Evolutionary conservation across 2,888 invertebrate species (phyloP).

Genomic region (Apomyelois bistriatella): DNA sequence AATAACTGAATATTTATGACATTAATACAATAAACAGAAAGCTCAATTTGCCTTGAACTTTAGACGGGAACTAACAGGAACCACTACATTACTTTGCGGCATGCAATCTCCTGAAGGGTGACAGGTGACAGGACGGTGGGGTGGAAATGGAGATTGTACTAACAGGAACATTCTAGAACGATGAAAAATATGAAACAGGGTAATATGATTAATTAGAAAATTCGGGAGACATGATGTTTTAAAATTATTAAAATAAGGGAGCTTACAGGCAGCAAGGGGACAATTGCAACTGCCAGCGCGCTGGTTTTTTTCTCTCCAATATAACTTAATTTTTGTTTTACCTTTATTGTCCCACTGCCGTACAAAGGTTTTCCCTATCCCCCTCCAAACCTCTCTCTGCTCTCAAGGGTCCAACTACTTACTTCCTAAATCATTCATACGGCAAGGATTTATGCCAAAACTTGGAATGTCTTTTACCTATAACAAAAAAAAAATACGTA

Average conservation of each 20-base stretch:
- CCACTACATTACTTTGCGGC: background rate
- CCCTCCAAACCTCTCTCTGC: too few species aligned
- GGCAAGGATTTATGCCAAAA: too few species aligned
- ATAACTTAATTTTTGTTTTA: too few species aligned
- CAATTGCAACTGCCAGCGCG: too few species aligned
- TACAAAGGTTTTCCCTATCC: too few species aligned
- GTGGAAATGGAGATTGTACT: background rate
- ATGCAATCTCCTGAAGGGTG: constrained; percentile 11
- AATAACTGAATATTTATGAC: background rate
- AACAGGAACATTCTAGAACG: background rate
- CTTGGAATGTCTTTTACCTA: background rate
- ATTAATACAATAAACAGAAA: background rate
- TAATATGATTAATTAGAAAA: constrained; percentile 1
- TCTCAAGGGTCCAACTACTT: too few species aligned
- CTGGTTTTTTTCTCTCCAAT: too few species aligned
- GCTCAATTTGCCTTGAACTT: constrained; percentile 1
- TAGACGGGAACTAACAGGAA: background rate
- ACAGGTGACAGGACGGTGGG: background rate
- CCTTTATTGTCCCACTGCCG: too few species aligned
- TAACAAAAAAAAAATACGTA: background rate
- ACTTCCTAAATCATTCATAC: too few species aligned
- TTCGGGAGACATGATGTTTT: too few species aligned
- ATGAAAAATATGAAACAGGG: background rate
- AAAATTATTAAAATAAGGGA: too few species aligned
- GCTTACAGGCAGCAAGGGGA: too few species aligned